Base-by-base conservation (phyloP, 2,797 vertebrate species). In the Taeniopygia guttata region DNA sequence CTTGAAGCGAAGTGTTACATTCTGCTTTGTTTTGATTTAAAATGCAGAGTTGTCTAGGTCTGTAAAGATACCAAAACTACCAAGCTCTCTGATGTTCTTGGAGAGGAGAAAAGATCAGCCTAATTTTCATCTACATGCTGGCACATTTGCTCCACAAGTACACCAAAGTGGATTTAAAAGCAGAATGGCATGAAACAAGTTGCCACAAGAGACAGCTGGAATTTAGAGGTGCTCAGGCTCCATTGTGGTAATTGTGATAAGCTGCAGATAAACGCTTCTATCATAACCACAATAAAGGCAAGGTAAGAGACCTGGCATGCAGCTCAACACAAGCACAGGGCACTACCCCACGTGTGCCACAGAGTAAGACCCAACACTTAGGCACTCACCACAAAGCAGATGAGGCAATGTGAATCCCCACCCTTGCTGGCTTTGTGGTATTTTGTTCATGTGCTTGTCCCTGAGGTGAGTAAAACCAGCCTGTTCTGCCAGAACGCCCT, bases 401-500 rank as follows among this genome's bases (percentile, higher is more conserved):
- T 78, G 74, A 96, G 67, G 85, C 87, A 84, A 94, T 84, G 63
- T 25, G 74, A 86, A 78, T 52, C 88, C 58, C 79, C 90, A 87
- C 68, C 82, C 85, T 93, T 40, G 32, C 84, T 85, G 90, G 72
- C 60, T 84, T 74, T 67, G 85, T 1, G 6, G 72, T 80, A 26
- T 86, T 95, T 88, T 88, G 79, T 49, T 93, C 90, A 49, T 19
- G 34, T 56, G 32, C 64, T 68, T 2, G 1, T 70, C 85, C 85
- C 81, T 2, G 0, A 85, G 95, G 87, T 82, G 78, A 93, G 87
- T 42, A 88, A 89, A 95, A 88, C 73, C 60, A 77, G 52, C 32
- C 72, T 34, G 34, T 27, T 48, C 56, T 91, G 77, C 83, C 94
- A 96, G 80, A 80, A 89, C 8, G 5, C 52, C 64, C 91, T 34